Conservation (phyloP, 2,113 vertebrate genomes). For the Uropsilus gracilis region DNA sequence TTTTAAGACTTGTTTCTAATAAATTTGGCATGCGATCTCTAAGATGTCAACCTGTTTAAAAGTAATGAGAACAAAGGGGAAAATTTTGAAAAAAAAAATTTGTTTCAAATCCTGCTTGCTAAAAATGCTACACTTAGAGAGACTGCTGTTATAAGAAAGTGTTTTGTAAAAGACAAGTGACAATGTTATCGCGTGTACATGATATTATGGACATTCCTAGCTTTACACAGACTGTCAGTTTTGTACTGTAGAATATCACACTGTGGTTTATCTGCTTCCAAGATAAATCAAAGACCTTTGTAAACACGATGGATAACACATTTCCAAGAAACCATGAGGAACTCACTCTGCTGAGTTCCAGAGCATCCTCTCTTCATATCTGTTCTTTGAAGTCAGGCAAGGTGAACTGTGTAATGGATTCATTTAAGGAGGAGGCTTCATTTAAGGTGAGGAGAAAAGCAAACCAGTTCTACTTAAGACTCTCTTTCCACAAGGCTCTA, state of each 20-base stretch:
- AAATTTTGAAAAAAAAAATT: not conserved
- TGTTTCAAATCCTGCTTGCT: not conserved
- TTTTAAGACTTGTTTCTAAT: conserved; percentile 79
- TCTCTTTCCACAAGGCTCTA: not conserved
- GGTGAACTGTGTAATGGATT: conserved; percentile 57
- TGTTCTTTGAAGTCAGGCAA: conserved; percentile 74
- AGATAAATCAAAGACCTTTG: conserved; percentile 57
- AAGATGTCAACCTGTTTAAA: conserved; percentile 59
- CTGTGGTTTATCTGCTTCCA: not conserved
- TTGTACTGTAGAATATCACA: conserved; percentile 22
- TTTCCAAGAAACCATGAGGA: conserved; percentile 47
- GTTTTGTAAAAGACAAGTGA: conserved; percentile 55
- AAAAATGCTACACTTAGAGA: not conserved
- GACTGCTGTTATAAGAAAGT: conserved; percentile 4
- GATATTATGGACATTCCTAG: not conserved
- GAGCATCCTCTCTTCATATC: not conserved
- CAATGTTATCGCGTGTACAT: conserved; percentile 11
- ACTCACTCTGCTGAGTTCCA: rapidly evolving
- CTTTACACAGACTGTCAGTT: not conserved
- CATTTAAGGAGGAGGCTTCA: conserved; percentile 75
- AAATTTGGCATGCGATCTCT: conserved; percentile 71
- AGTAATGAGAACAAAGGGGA: conserved; percentile 30
- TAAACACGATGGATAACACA: not conserved
- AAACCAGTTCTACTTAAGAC: conserved; percentile 45
- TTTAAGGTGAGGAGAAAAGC: conserved; percentile 55